A percentile compares a stretch with the other conserved stretches of the same genome.
Evolutionary conservation across 2,888 invertebrate species (phyloP).

Genomic region (Euphydryas editha): DNA sequence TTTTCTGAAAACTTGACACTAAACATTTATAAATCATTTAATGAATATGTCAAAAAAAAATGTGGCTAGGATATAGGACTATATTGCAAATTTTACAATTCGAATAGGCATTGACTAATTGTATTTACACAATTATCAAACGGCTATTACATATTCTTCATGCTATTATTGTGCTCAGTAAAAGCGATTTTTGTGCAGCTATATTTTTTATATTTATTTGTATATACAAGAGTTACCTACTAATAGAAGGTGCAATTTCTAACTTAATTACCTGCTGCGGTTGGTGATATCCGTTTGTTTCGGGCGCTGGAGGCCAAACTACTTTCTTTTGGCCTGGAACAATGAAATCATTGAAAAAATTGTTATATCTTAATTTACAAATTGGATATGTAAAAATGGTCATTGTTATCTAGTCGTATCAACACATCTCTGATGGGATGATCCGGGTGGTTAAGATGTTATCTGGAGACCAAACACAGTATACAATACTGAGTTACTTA

Average conservation of each 20-base stretch:
- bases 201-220: constrained; percentile 51
- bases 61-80: too few species aligned
- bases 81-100: neutral
- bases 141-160: neutral
- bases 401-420: constrained; percentile 47
- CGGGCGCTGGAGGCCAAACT: constrained; percentile 93
- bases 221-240: constrained; percentile 10
- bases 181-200: constrained; percentile 69
- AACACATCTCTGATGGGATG: constrained; percentile 46
- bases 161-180: constrained; percentile 49
- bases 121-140: neutral
- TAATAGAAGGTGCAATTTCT: neutral
- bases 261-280: constrained; percentile 82
- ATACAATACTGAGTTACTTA: constrained; percentile 65
- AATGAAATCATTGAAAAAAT: constrained; percentile 20
- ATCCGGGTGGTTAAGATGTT: constrained; percentile 44
- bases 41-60: neutral
- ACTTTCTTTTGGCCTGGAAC: constrained; percentile 91
- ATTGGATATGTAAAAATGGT: constrained; percentile 17
- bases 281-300: constrained; percentile 85
- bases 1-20: neutral
- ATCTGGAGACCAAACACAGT: constrained; percentile 55
- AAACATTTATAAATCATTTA: neutral
- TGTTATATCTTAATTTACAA: neutral
- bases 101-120: neutral